These are phyloP conservation scores for Dryoscopus gambensis DNA, from an alignment of 2,113 vertebrate genomes.

Conservation along the genomic window DNA sequence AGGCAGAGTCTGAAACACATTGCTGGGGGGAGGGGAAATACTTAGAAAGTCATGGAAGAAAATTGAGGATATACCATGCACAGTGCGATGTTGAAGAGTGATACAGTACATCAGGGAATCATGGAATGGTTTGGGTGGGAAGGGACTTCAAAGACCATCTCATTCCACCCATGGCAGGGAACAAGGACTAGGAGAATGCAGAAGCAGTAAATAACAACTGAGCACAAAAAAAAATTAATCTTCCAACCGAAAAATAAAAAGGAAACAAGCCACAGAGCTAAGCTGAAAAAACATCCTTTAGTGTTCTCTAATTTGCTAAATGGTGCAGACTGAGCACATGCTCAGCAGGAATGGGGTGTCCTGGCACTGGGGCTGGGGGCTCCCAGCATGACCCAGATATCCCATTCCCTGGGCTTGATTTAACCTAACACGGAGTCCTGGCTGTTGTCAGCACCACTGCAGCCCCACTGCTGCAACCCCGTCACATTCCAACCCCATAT, in stretches of 20 bases:
- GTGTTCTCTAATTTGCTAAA: neutral
- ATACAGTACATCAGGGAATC: neutral
- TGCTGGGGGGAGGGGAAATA: rapidly evolving
- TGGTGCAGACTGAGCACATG: neutral
- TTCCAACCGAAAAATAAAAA: neutral
- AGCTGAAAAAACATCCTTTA: neutral
- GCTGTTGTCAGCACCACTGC: neutral
- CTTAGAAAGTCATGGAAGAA: neutral
- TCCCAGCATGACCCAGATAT: neutral
- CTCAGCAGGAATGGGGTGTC: neutral
- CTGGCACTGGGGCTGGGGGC: neutral
- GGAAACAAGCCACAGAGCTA: neutral
- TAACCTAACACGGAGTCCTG: rapidly evolving
- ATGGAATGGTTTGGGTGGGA: neutral
- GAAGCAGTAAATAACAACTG: neutral
- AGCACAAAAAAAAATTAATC: neutral
- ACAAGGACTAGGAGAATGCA: neutral
- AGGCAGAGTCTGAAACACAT: neutral
- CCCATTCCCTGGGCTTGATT: neutral
- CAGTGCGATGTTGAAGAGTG: neutral
- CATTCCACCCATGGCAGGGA: neutral
- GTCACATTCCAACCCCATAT: rapidly evolving
- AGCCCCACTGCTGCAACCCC: neutral
- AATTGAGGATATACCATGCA: neutral
- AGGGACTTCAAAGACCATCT: neutral